phyloP scores from a whole-genome alignment of 2,888 invertebrate genomes.

The Tetragonula carbonaria region DNA sequence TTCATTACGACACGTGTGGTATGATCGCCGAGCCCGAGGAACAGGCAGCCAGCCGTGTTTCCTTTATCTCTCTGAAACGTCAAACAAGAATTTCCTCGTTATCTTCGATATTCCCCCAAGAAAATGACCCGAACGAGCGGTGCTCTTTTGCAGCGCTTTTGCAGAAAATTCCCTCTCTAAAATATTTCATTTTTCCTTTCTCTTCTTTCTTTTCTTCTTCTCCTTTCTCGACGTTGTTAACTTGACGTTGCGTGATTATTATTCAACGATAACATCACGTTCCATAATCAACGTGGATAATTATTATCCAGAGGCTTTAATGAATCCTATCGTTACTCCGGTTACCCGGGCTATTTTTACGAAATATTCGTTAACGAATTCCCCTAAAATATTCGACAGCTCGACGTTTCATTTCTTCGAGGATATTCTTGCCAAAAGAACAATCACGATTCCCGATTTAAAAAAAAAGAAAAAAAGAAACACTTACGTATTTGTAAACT shows the following conservation, averaged over 20 bases:
- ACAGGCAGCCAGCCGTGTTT: not conserved
- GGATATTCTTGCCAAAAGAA: not conserved
- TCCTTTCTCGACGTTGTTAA: not conserved
- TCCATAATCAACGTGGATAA: slow-evolving; percentile 4
- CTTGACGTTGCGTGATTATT: not conserved
- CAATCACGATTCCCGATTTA: not conserved
- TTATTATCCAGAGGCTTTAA: slow-evolving; percentile 12
- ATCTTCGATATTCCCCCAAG: slow-evolving; percentile 1
- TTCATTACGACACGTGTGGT: not conserved
- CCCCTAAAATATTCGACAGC: not conserved
- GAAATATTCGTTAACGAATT: not conserved
- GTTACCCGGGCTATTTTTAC: not conserved
- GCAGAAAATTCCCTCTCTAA: not conserved
- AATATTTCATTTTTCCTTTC: too few relatives aligned
- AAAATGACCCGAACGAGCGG: not conserved
- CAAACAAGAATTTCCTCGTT: slow-evolving; percentile 16
- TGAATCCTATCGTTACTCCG: slow-evolving; percentile 4
- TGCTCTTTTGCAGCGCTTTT: not conserved
- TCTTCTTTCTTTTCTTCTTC: not conserved
- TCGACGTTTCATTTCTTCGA: not conserved
- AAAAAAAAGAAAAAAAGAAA: too few relatives aligned
- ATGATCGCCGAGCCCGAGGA: not conserved
- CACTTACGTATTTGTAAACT: too few relatives aligned
- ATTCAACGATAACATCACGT: not conserved
- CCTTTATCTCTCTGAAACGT: not conserved